Evolutionary conservation across 2,888 invertebrate species (phyloP), one percentile per base, ranked within the genome.

Genomic region (Drosophila mulleri): DNA sequence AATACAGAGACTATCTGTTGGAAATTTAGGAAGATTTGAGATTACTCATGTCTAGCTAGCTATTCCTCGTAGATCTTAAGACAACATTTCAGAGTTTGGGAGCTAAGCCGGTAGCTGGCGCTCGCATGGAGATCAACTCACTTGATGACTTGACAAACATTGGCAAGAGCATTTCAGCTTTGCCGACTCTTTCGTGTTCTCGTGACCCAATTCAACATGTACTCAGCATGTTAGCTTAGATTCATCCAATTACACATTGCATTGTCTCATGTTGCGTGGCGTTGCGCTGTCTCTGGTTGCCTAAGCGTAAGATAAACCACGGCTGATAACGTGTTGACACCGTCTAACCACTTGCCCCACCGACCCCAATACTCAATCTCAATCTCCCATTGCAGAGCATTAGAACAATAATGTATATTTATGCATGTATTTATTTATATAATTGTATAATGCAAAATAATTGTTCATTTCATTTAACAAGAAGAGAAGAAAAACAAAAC

Each of bases 231-330:
- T n/a, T 56, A 37, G 37, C 60, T 45, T 29, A 44, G 48, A 58
- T 45, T 56, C 73, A 60, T 73, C 57, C 68, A 74, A 74, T 68
- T 68, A 64, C 68, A 42, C n/a, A 56, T 48, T 60, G 50, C 20
- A 50, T 56, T 53, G 45, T 39, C 23, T 45, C 29, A 8, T 29
- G 29, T 29, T 23, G 14, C 8, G 41, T 47, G 41, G 29, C 2
- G 20, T 35, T 50, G 44, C 20, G 41, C 52, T 35, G 37, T 5
- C 12, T n/a, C n/a, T 26, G 37, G 18, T 70, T 60, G 57, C 42
- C 50, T 41, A 53, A 63, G 47, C 48, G 37, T 3, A 41, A 39
- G 45, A 42, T 60, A 57, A 64, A 64, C 50, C 39, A 42, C 41
- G 18, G 39, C 39, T 42, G 71, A 75, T 66, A 75, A 62, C 35